Percentiles rank a stretch among this genome's conserved stretches.
phyloP scores from a whole-genome alignment of 1,140 invertebrate species.

The Amphibalanus amphitrite region DNA sequence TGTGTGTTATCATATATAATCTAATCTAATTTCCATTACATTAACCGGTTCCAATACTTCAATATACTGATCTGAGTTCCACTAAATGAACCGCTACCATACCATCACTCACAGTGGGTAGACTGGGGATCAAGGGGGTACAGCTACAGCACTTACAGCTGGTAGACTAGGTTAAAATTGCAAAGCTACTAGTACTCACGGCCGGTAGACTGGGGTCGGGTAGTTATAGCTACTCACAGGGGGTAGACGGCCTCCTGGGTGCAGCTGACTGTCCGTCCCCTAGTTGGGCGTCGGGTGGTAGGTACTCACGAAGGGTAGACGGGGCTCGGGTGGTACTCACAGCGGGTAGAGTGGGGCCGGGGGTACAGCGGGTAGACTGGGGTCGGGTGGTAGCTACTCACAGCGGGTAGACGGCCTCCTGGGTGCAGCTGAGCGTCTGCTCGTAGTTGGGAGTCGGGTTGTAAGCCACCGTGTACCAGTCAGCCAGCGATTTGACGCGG shows the following conservation, averaged over 20 bases:
- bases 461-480: constrained; percentile 90
- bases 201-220: neutral
- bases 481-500: constrained; percentile 52
- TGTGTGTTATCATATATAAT: too few species aligned
- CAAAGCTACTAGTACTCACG: neutral
- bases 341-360: neutral
- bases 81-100: too few species aligned
- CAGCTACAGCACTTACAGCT: neutral
- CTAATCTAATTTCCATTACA: too few species aligned
- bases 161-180: neutral
- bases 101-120: too few species aligned
- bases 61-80: too few species aligned
- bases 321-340: too few species aligned
- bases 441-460: constrained; percentile 88
- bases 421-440: constrained; percentile 73
- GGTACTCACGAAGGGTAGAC: constrained; percentile 23
- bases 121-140: too few species aligned
- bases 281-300: constrained; percentile 89
- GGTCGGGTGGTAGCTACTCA: constrained; percentile 35
- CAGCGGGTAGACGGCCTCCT: constrained; percentile 93
- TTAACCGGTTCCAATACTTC: too few species aligned
- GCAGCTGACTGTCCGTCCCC: constrained; percentile 68
- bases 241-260: constrained; percentile 60
- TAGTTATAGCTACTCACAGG: neutral
- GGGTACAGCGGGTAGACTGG: too few species aligned